Base-by-base conservation (phyloP, 2,113 vertebrate species). In the Talpa occidentalis region DNA sequence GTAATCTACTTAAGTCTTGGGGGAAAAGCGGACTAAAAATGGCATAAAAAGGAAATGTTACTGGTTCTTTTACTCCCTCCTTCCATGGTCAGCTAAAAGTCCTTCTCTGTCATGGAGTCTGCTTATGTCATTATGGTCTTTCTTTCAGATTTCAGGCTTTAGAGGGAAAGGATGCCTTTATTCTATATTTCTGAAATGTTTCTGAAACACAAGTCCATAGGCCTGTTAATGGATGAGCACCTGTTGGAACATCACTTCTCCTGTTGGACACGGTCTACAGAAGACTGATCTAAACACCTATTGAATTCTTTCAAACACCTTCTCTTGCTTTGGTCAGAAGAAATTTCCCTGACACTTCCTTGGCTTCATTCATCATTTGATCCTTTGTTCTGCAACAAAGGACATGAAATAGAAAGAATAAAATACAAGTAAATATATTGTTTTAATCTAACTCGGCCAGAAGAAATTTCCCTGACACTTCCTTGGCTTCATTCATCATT, bases 311-410 rank as follows among this genome's bases (percentile, higher is more conserved):
- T 70, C 84, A 93, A 87, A 84, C 40, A 56, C 30, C 47, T 52
- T 37, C 19, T 21, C 49, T 87, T 73, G 54, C 30, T 64, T 35
- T 69, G 10, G 22, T 59, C 60, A 28, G 59, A 35, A 90, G 85
- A 84, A 49, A 79, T 37, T 32, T 40, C 72, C 90, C 64, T 30
- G 42, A 80, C 44, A 78, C 10, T 69, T 67, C 56, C 40, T 44
- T 42, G 64, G 37, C 66, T 32, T 92, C 37, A 6, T 42, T 78
- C 59, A 80, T 86, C 30, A 24, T 88, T 87, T 93, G 74, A 54
- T 64, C 83, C 64, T 83, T 74, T 66, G 88, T 88, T 90, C 72
- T 91, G 47, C 9, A 77, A 79, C 60, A 37, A 85, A 42, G 52
- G 66, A 12, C 73, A 60, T 0, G 2, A 60, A 54, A 76, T 49